Conservation (phyloP, 2,113 vertebrate species). For the Dicerorhinus sumatrensis region DNA sequence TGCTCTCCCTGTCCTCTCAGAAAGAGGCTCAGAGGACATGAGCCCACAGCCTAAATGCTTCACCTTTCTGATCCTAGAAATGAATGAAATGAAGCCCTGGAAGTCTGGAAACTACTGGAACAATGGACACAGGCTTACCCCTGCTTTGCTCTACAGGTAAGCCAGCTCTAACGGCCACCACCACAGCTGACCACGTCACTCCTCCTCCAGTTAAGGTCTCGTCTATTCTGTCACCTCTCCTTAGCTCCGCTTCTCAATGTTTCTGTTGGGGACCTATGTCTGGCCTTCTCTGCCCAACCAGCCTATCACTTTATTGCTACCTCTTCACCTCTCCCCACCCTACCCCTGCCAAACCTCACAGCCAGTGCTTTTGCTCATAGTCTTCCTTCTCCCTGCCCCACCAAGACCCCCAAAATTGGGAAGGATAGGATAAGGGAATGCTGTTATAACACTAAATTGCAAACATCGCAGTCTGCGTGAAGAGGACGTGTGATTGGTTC, state of each 20-base stretch:
- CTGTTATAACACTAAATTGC: background rate
- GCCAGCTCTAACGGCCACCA: rapidly evolving
- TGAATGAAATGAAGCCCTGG: background rate
- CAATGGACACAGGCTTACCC: background rate
- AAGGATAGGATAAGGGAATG: background rate
- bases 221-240: background rate
- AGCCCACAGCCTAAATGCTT: background rate
- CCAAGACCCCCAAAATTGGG: background rate
- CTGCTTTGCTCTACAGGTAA: background rate
- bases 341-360: background rate
- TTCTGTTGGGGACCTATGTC: background rate
- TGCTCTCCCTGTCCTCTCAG: background rate
- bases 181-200: background rate
- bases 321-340: background rate
- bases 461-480: background rate
- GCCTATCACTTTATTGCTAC: background rate
- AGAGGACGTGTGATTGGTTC: too few species aligned
- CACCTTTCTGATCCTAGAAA: background rate
- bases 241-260: too few species aligned
- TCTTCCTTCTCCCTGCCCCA: background rate
- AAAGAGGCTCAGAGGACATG: background rate
- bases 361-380: background rate
- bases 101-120: background rate
- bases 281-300: background rate
- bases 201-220: background rate